Conservation (phyloP, 2,113 vertebrate species). For the Piaya cayana region DNA sequence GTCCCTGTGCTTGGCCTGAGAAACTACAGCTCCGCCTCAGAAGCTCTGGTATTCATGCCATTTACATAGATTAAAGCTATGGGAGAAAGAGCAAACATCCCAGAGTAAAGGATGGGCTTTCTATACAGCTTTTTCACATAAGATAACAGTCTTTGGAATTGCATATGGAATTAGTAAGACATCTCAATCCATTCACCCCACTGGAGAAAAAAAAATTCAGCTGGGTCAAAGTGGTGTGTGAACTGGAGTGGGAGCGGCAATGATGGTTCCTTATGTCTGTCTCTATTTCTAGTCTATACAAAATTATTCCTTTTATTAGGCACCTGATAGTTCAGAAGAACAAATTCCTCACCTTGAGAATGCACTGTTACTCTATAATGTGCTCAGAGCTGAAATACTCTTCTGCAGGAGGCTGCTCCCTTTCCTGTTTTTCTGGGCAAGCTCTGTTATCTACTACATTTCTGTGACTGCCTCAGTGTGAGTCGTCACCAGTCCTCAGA, state of each 20-base stretch:
- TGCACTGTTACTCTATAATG: rapidly evolving
- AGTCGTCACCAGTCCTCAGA: background rate
- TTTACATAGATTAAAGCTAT: rapidly evolving
- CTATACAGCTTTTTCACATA: rapidly evolving
- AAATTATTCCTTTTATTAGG: background rate
- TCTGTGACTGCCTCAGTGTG: background rate
- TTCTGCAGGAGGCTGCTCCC: background rate
- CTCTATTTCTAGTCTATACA: background rate
- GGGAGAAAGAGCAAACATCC: background rate
- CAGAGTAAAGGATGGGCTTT: rapidly evolving
- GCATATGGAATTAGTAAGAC: background rate
- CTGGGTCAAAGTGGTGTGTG: background rate
- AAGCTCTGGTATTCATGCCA: background rate
- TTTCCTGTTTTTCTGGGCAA: background rate
- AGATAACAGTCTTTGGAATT: background rate
- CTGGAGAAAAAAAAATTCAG: background rate
- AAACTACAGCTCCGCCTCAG: background rate
- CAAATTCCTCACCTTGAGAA: background rate
- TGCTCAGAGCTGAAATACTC: background rate
- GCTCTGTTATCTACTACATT: background rate
- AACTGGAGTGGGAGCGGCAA: background rate
- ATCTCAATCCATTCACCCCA: background rate
- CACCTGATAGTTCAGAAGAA: background rate
- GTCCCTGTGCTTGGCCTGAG: background rate
- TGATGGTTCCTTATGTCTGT: background rate